These are phyloP conservation scores for Enteromius mattozi DNA, from an alignment of 2,797 vertebrate genomes.

Conservation along the genomic window DNA sequence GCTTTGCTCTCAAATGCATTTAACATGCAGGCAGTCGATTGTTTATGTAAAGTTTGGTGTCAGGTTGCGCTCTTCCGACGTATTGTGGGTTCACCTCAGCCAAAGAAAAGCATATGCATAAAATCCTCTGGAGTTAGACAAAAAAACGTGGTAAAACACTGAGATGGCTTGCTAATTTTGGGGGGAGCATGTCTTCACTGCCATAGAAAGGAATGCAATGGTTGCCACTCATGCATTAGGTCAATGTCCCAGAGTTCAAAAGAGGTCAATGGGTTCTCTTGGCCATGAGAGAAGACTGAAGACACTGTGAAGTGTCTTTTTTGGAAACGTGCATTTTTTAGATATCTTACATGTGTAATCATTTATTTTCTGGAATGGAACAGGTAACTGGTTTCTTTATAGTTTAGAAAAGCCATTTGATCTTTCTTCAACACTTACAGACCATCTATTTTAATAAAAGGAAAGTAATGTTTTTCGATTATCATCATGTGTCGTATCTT, in stretches of 20 bases:
- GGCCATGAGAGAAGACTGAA: background rate
- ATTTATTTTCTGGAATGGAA: background rate
- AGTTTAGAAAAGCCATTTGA: background rate
- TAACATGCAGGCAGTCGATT: conserved; percentile 32
- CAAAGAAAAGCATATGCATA: background rate
- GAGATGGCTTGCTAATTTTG: background rate
- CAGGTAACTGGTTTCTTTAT: conserved; percentile 8
- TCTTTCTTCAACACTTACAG: background rate
- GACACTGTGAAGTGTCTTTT: background rate
- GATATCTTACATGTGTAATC: background rate
- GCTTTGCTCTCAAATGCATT: conserved; percentile 22
- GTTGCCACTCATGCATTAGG: conserved; percentile 24
- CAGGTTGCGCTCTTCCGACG: conserved; percentile 17
- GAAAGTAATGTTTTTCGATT: background rate
- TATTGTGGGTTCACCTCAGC: conserved; percentile 29
- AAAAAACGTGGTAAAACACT: background rate
- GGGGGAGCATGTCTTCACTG: background rate
- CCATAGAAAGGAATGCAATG: conserved; percentile 6
- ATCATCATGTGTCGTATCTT: conserved; percentile 28
- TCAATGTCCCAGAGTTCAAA: conserved; percentile 7
- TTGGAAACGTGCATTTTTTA: background rate
- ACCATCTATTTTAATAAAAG: conserved; percentile 7
- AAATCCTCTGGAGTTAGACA: background rate
- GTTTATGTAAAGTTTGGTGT: conserved; percentile 45
- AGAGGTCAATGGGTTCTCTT: conserved; percentile 9